Percentiles rank a stretch among this genome's conserved stretches.
These are phyloP conservation scores for Psittacula cyanocephala DNA, from an alignment of 2,113 vertebrate species.

Conservation along the genomic window DNA sequence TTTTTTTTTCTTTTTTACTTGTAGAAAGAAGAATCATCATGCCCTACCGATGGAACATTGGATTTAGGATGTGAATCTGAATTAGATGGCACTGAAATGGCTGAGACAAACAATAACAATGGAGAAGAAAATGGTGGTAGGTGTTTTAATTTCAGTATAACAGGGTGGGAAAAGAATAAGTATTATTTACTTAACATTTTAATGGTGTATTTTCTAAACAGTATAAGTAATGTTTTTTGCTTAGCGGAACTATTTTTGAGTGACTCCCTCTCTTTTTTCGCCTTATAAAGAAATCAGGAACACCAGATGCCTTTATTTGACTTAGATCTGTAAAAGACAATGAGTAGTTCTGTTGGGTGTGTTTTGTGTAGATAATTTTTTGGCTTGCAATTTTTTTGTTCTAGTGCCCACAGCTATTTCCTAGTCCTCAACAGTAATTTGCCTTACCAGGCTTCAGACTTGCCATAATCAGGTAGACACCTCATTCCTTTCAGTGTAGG, in stretches of 20 bases:
- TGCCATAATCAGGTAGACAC: neutral
- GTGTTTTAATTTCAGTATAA: constrained; percentile 22
- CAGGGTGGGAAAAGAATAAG: neutral
- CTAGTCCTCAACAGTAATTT: neutral
- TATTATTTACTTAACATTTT: neutral
- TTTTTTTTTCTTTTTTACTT: constrained; percentile 47
- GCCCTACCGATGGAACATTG: constrained; percentile 76
- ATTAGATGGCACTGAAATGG: constrained; percentile 83
- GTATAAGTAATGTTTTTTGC: neutral
- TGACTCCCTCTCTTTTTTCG: neutral
- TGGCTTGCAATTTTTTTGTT: neutral
- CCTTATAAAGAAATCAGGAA: neutral
- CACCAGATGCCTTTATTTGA: neutral
- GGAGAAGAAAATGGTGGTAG: constrained; percentile 83
- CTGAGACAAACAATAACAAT: constrained; percentile 76
- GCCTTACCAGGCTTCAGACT: neutral
- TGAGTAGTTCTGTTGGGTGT: neutral
- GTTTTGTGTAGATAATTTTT: neutral
- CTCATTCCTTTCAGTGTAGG: neutral
- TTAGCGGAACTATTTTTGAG: neutral
- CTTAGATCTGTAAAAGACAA: neutral
- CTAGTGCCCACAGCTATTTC: neutral
- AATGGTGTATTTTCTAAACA: neutral
- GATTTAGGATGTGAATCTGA: constrained; percentile 85
- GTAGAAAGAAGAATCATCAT: constrained; percentile 82